Evolutionary conservation across 2,113 vertebrate species (phyloP), one percentile per base, ranked within the genome.

Genomic region (Dryoscopus gambensis): DNA sequence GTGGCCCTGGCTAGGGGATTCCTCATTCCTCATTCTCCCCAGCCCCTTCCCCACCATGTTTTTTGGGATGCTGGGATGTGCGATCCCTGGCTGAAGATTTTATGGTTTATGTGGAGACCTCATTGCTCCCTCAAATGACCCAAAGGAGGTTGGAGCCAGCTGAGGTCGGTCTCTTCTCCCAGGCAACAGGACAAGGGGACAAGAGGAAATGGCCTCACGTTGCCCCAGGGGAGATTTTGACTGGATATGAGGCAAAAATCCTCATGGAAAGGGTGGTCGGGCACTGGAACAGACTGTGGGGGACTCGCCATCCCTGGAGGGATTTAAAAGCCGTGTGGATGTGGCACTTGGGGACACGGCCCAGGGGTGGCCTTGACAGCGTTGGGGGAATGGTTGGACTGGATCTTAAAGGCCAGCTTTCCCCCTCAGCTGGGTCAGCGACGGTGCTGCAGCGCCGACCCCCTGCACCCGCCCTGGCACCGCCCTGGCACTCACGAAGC

Each of bases 401-500:
- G 12, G n/a, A 56, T 27, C 17, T 13, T 7, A 23, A 16, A 33
- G 47, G n/a, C 9, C 47, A 46, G 0, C 31, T 49, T 49, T 47
- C 12, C 52, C 40, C 2, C 11, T 17, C 49, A 15, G 31, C 21
- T 11, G n/a, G 17, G 27, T 44, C 68, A 2, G 1, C 6, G 77
- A 10, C 11, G 11, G 7, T 49, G 39, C 50, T 5, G 0, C 7
- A 21, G 59, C 0, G 0, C 69, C 19, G 47, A 8, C 9, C 44
- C 42, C 63, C 63, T 28, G 27, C 9, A 1, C 85, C 25, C 2
- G 19, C 42, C 60, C 78, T 0, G 5, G 16, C 0, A 98, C 99
- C 1, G 30, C 42, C 60, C 75, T 0, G 5, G 18, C 1, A 98
- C 99, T 99, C 95, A 99, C 99, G 2, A 99, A 99, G 94, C 99